phyloP scores from a whole-genome alignment of 2,888 invertebrate species.

The Prosapia bicincta region DNA sequence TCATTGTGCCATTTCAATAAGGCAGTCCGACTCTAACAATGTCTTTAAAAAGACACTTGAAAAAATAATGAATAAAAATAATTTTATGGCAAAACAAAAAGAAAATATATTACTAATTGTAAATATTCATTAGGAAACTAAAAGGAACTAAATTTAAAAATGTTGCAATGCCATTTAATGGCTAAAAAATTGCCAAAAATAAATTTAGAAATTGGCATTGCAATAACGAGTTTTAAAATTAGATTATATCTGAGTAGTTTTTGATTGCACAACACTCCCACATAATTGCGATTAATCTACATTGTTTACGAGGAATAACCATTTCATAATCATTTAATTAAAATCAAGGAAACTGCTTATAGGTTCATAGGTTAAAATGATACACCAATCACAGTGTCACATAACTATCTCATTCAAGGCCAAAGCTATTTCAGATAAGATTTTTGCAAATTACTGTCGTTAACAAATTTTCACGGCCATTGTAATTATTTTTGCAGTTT shows the following conservation, averaged over 20 bases:
- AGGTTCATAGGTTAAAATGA: background rate
- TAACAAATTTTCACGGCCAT: background rate
- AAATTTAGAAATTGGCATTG: background rate
- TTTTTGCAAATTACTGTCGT: background rate
- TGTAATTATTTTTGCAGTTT: background rate
- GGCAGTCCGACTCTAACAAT: too few species aligned
- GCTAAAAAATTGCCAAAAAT: background rate
- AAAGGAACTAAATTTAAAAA: too few species aligned
- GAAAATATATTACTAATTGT: too few species aligned
- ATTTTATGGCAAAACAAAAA: too few species aligned
- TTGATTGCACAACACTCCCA: background rate
- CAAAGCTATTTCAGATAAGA: background rate
- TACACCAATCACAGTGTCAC: background rate
- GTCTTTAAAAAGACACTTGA: too few species aligned
- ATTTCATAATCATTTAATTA: background rate
- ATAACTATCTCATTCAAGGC: background rate
- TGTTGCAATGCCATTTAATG: too few species aligned
- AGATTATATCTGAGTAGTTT: background rate
- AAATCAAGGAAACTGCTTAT: background rate
- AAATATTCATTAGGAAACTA: too few species aligned
- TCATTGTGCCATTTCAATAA: too few species aligned
- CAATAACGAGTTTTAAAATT: background rate
- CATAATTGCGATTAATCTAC: background rate
- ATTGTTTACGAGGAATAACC: background rate
- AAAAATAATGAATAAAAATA: too few species aligned